Evolutionary conservation across 2,888 invertebrate genomes (phyloP), one percentile per base, ranked within the genome.

Genomic region (Agonopterix arenella): DNA sequence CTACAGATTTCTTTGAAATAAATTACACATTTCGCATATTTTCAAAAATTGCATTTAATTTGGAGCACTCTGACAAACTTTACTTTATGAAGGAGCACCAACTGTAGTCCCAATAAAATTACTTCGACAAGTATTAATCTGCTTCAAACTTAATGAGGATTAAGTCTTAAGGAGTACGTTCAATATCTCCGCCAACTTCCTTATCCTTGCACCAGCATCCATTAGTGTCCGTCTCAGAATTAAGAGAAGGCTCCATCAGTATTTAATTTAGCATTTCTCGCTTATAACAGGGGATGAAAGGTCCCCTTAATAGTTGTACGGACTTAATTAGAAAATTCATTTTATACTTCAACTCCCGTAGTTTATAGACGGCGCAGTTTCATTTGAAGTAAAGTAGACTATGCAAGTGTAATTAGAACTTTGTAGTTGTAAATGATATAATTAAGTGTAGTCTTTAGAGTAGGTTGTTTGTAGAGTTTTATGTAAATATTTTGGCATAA

Each of bases 261-360:
- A 56, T 59, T 60, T 58, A 56, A 60, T 59, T 57, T 52, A 54
- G n/a, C 48, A 48, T 55, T 57, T 56, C 56, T 54, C 44, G 47
- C 37, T 36, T 50, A 56, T 43, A 52, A 49, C 45, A 52, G 46
- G 44, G 44, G 46, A 43, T 46, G 49, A 51, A 55, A 55, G 45
- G 49, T 52, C 46, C 50, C 53, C 52, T 60, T 59, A 61, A 59
- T 57, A 57, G 56, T 51, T 55, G 57, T 49, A 58, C 56, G 42
- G 52, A 54, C 57, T 61, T 65, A 63, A 62, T 66, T 61, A 66
- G 60, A 62, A 63, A 63, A 60, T 63, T 64, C 58, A 51, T 54
- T 59, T 61, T 50, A 53, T 49, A 50, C 50, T 52, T 57, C 54
- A 45, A 55, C 50, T 51, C 52, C 54, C 50, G 47, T 50, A 54